A percentile compares a stretch with the other conserved stretches of the same genome.
These are phyloP conservation scores for Axea sp. DNA, from an alignment of 2,888 invertebrate genomes.

Conservation along the genomic window DNA sequence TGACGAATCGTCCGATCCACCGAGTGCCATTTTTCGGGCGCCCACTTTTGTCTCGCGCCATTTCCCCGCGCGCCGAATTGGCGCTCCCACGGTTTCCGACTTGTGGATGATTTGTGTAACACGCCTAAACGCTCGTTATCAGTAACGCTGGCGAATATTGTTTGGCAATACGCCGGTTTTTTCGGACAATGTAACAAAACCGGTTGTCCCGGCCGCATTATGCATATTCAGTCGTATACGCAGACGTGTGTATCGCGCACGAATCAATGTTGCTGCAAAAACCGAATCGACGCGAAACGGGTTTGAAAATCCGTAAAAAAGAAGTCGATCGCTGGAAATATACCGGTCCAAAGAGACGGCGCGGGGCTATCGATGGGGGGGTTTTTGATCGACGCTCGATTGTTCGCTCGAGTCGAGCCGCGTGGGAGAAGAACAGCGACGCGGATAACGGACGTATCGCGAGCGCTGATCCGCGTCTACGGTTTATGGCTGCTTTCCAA, in stretches of 20 bases:
- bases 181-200: constrained; percentile 47
- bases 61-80: too few relatives aligned
- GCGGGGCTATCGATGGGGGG: neutral
- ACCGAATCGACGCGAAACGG: constrained; percentile 23
- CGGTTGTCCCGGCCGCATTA: constrained; percentile 46
- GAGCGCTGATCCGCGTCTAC: constrained; percentile 10
- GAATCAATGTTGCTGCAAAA: constrained; percentile 23
- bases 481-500: constrained; percentile 39
- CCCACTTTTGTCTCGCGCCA: too few relatives aligned
- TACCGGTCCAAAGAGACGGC: neutral
- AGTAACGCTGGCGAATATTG: constrained; percentile 15
- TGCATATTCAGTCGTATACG: constrained; percentile 13
- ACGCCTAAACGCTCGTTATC: too few relatives aligned
- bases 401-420: constrained; percentile 52
- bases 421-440: constrained; percentile 71
- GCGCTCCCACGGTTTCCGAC: too few relatives aligned
- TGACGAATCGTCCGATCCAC: constrained; percentile 23
- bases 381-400: constrained; percentile 8
- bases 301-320: constrained; percentile 1
- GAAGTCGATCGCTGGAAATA: neutral
- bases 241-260: constrained; percentile 15
- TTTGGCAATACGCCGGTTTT: constrained; percentile 46
- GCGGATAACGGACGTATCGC: constrained; percentile 14
- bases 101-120: too few relatives aligned
- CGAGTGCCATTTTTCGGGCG: neutral